Base-by-base conservation (phyloP, 2,797 vertebrate species). In the Pseudotriccus pelzelni region DNA sequence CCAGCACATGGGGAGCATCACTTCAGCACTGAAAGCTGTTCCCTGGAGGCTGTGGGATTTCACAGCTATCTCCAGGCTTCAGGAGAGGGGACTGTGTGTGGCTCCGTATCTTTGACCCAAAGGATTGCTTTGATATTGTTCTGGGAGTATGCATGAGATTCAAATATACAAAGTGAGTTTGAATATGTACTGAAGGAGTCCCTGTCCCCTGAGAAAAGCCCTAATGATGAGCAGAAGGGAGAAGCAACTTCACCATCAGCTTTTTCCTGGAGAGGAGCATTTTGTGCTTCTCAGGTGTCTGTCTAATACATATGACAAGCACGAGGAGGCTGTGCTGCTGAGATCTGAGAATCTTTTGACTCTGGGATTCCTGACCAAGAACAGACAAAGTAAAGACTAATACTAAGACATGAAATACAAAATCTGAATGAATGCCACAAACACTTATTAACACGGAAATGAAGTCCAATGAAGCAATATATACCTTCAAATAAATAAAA, bases 311-410 rank as follows among this genome's bases (percentile, higher is more conserved):
- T 5, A 7, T 14, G 34, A n/a, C 19, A 83, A 66, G 34, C 43
- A 70, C 0, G 2, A 70, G 67, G 50, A 66, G n/a, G 10, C 37
- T 63, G 23, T 58, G 39, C 68, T 4, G 14, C 85, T 88, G 85
- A 81, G 80, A 79, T 63, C 3, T 49, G 49, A 67, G 70, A 63
- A 52, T 70, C 46, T 74, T 82, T 63, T 84, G 67, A 49, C 63
- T 74, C n/a, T 77, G 64, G 49, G 34, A 64, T 58, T 93, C 63
- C 69, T 74, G 52, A 79, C 27, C 60, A 63, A 83, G 78, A 53
- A 32, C 34, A 58, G n/a, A 70, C 70, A 44, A 94, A 95, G 64
- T 56, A 60, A 82, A 89, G 52, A 85, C 74, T 41, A 53, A 70
- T 46, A 16, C 27, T 25, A 36, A 69, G 67, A 62, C 53, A 12